phyloP scores from a whole-genome alignment of 2,113 vertebrate genomes.

The Tylochromis polylepis region DNA sequence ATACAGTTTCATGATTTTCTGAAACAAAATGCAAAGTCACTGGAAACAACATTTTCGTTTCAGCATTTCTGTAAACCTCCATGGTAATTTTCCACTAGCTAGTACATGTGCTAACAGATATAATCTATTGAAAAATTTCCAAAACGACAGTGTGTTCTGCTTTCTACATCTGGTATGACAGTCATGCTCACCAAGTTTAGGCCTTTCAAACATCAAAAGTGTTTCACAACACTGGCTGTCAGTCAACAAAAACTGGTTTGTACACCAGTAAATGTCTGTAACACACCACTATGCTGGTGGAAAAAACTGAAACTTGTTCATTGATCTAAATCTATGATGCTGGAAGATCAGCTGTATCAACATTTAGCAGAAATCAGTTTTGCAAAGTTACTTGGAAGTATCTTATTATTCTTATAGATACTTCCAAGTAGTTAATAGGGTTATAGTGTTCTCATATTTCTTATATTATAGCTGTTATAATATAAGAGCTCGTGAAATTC shows the following conservation, averaged over 20 bases:
- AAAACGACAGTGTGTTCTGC: background rate
- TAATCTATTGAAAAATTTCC: background rate
- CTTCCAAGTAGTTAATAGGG: background rate
- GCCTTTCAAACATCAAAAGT: background rate
- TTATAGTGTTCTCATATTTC: background rate
- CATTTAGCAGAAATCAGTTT: background rate
- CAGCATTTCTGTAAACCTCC: background rate
- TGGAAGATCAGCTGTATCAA: background rate
- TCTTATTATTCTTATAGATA: background rate
- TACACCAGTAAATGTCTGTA: background rate
- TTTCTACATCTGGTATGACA: background rate
- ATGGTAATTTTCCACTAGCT: background rate
- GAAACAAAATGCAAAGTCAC: background rate
- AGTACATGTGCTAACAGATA: background rate
- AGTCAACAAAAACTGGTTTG: constrained; percentile 1
- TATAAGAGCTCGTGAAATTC: background rate
- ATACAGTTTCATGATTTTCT: background rate
- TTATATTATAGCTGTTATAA: background rate
- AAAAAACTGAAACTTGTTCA: background rate
- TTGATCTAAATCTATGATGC: background rate
- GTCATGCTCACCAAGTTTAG: background rate
- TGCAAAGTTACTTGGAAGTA: background rate
- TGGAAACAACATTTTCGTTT: background rate
- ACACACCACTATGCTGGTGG: background rate
- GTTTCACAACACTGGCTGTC: background rate